Base-by-base conservation (phyloP, 2,888 invertebrate genomes). In the Oxyteleia sp. region DNA sequence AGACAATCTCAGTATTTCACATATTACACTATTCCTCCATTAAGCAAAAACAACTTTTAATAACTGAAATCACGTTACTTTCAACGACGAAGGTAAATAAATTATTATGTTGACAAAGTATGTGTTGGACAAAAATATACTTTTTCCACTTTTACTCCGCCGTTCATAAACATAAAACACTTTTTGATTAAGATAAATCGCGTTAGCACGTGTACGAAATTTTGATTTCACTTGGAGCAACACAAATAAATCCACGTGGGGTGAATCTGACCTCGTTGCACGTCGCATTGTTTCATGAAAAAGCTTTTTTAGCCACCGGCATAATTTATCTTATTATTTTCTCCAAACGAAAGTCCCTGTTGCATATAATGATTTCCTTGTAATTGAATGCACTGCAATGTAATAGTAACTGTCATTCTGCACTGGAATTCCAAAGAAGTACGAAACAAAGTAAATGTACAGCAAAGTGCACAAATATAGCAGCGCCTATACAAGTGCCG, bases 131-230 rank as follows among this genome's bases (percentile, higher is more conserved):
- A 38, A 38, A 13, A 38, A 38, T 35, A 7, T 10, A 35, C 35
- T 5, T 59, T 38, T 43, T 11, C 18, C 18, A 20, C 43, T 59
- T 43, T 1, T 13, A 10, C 26, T 45, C 43, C 1, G 10, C 2
- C 7, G 13, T 15, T 61, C 61, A 23, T 29, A 61, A 26, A 29
- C 45, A 45, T 8, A 61, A 61, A 43, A 61, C n/a, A 61, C 26
- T 16, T 61, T 29, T 26, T 26, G 29, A 61, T 61, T 61, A 45
- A 61, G 29, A 61, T 15, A 61, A 43, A 45, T 61, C 16, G 29
- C 45, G 13, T 45, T 61, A 4, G 61, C 18, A 45, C 61, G 43
- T 45, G 26, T 29, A 16, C 23, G 29, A 45, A 45, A 43, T 45
- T 45, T 29, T 10, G 26, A 43, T 29, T 61, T 29, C 23, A 16